Evolutionary conservation across 2,113 vertebrate genomes (phyloP).

Genomic region (Cariama cristata): DNA sequence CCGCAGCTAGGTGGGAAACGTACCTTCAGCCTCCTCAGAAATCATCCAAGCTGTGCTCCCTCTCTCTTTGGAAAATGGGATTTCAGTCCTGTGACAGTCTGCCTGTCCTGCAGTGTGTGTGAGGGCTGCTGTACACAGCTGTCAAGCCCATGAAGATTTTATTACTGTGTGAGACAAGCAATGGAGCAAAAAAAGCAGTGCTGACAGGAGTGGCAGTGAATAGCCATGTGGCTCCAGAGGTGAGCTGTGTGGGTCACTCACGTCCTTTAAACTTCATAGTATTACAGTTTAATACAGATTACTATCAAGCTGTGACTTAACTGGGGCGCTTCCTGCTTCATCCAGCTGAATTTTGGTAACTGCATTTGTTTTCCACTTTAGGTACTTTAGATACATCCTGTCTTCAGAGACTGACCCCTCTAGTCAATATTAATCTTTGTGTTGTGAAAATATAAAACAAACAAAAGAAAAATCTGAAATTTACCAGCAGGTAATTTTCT

Average conservation of each 20-base stretch:
- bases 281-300: background rate
- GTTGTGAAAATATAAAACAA: background rate
- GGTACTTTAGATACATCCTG: background rate
- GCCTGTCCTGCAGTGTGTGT: background rate
- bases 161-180: background rate
- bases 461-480: background rate
- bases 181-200: background rate
- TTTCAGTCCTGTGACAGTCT: background rate
- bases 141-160: background rate
- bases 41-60: background rate
- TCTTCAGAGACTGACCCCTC: background rate
- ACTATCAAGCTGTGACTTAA: background rate
- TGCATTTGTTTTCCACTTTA: background rate
- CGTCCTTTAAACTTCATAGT: background rate
- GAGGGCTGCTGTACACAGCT: background rate
- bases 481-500: background rate
- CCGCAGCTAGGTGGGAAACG: rapidly evolving
- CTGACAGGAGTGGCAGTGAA: background rate
- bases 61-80: background rate
- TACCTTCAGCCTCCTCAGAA: background rate
- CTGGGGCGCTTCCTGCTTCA: background rate
- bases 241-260: background rate
- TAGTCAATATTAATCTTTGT: background rate
- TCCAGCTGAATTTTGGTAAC: background rate
- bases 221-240: background rate